Evolutionary conservation across 2,888 invertebrate genomes (phyloP), one percentile per base, ranked within the genome.

Genomic region (Lutraria lutraria): DNA sequence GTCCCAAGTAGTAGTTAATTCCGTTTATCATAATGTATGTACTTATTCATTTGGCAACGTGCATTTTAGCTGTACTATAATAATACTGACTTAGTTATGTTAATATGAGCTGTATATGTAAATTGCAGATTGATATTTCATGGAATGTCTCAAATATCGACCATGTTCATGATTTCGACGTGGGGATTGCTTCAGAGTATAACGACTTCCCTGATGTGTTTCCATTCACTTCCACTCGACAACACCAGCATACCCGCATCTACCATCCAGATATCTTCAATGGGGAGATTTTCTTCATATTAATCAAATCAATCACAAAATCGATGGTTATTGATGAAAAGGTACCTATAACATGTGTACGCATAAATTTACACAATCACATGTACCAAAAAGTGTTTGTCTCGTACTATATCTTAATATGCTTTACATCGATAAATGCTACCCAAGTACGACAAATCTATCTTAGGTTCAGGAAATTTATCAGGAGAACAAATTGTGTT

Each of bases 251-350:
- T 84, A 84, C 53, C 53, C 68, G 72, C 53, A 25, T 84, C 8
- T 72, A 68, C n/a, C 72, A 86, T 25, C 86, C 86, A 25, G 53
- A 86, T 60, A 52, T 86, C 19, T 68, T 60, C 21, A 31, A 80
- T 76, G 86, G 86, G 0, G 81, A 80, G 60, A 25, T 31, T 3
- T 86, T 86, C 60, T n/a, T 31, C 34, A 76, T 86, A 10, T 25
- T 86, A 19, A 80, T 86, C 16, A 86, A 81, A 60, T 31, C 86
- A 0, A 86, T 68, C 10, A 81, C 86, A 63, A 86, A 86, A 60
- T 81, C 86, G 0, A 34, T 34, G 16, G 29, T 63, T 13, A 63
- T 52, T 19, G 68, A 81, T 52, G n/a, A 63, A 60, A 60, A 86
- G 86, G 86, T 86, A 60, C 25, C 63, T 16, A 29, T 4, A 31